phyloP scores from a whole-genome alignment of 30 jellyfish, hydroid and myxozoan genomes.

The Aurelia aurita region DNA sequence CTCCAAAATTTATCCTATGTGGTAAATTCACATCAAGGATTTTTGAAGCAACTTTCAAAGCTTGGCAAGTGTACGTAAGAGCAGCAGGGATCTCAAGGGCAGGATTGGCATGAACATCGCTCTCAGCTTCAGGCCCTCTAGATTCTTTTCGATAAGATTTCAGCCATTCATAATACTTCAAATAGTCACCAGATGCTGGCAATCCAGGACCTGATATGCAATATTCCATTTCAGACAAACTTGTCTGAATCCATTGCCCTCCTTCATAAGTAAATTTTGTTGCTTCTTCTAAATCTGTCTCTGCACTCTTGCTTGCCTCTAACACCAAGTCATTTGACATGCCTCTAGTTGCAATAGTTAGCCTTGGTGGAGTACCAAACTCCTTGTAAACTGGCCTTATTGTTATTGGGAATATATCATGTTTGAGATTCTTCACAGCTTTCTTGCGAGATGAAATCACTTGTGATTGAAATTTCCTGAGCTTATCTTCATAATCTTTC shows the following conservation, averaged over 20 bases:
- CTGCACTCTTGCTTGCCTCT: slow-evolving; percentile 81
- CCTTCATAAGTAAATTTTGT: slow-evolving; percentile 86
- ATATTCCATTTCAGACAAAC: slow-evolving; percentile 70
- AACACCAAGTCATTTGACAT: slow-evolving; percentile 64
- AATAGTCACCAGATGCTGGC: slow-evolving; percentile 90
- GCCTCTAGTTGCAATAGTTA: slow-evolving; percentile 65
- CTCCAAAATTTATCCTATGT: slow-evolving; percentile 57
- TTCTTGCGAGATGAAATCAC: slow-evolving; percentile 31
- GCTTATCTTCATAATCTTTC: neutral
- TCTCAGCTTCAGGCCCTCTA: slow-evolving; percentile 74
- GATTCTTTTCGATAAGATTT: slow-evolving; percentile 85
- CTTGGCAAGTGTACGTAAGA: slow-evolving; percentile 81
- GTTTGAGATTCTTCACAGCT: slow-evolving; percentile 29
- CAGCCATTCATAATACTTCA: slow-evolving; percentile 91
- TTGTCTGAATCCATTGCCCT: slow-evolving; percentile 90
- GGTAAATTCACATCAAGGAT: slow-evolving; percentile 86
- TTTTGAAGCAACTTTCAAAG: slow-evolving; percentile 49
- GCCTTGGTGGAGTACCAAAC: slow-evolving; percentile 97
- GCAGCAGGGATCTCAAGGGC: slow-evolving; percentile 92
- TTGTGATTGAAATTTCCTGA: neutral
- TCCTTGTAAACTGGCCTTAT: slow-evolving; percentile 75
- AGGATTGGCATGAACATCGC: slow-evolving; percentile 57
- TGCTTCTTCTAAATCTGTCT: slow-evolving; percentile 93
- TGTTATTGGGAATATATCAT: slow-evolving; percentile 83
- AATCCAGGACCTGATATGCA: slow-evolving; percentile 85